A percentile compares a stretch with the other conserved stretches of the same genome.
Conservation (phyloP, 2,888 invertebrate species). For the Machimus rusticus region DNA sequence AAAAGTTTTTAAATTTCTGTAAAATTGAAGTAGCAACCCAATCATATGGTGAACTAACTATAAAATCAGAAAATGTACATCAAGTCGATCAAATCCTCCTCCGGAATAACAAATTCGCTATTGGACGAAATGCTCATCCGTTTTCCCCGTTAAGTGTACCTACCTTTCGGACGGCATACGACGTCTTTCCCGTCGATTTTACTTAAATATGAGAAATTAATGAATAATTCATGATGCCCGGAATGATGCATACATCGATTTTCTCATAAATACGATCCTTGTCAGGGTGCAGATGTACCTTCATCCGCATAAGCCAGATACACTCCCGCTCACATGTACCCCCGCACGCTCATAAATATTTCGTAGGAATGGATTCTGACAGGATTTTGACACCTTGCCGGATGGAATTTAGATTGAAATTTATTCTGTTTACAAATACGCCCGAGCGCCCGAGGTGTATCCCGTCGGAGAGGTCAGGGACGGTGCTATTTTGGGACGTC, state of each 20-base stretch:
- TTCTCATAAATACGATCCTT: conserved; percentile 17
- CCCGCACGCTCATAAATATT: not conserved
- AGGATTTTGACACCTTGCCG: conserved; percentile 20
- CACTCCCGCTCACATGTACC: not conserved
- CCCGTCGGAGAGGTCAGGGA: not conserved
- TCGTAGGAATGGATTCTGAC: not conserved
- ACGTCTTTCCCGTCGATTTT: not conserved
- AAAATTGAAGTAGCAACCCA: not conserved
- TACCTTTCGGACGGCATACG: not conserved
- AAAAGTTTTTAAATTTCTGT: not conserved
- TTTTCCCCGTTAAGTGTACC: not conserved
- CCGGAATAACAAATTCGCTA: not conserved
- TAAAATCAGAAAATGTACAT: not conserved
- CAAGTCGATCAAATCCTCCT: not conserved
- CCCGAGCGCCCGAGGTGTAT: not conserved
- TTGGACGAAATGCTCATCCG: not conserved
- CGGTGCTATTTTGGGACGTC: not conserved
- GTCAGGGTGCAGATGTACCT: not conserved
- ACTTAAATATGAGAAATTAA: conserved; percentile 20
- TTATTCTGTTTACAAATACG: conserved; percentile 19
- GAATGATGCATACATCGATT: conserved; percentile 10
- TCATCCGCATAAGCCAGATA: not conserved
- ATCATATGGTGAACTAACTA: not conserved
- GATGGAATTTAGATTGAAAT: conserved; percentile 24
- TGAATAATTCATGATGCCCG: not conserved